Conservation (phyloP, 2,888 invertebrate species). For the Nezara viridula region DNA sequence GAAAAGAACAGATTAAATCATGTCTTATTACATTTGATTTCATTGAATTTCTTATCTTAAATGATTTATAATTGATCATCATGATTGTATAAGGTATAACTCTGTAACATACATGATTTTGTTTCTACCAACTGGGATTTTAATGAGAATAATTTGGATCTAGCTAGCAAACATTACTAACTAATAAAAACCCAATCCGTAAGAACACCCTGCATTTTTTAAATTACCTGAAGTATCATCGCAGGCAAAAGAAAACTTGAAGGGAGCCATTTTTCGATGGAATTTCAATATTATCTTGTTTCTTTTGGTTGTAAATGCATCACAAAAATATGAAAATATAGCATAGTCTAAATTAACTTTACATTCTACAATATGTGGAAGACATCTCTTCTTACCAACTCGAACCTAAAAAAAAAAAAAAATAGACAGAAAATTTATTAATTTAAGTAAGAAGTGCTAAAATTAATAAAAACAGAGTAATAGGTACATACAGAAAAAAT, state of each 20-base stretch:
- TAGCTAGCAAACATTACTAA: too few species aligned
- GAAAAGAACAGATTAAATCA: too few species aligned
- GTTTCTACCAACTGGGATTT: too few species aligned
- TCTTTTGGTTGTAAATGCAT: constrained; percentile 72
- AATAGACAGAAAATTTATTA: constrained; percentile 62
- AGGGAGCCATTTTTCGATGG: constrained; percentile 82
- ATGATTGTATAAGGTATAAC: too few species aligned
- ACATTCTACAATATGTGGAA: constrained; percentile 71
- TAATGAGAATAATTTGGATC: too few species aligned
- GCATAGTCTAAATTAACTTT: constrained; percentile 72
- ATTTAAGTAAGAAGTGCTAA: too few species aligned
- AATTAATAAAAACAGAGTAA: too few species aligned
- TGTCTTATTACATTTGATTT: too few species aligned
- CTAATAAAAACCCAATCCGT: too few species aligned
- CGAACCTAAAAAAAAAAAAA: constrained; percentile 67
- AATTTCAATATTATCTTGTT: constrained; percentile 72
- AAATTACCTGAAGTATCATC: constrained; percentile 28
- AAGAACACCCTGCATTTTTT: too few species aligned
- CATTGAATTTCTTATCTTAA: too few species aligned
- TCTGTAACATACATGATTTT: too few species aligned
- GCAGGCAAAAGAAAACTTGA: constrained; percentile 78
- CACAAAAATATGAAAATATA: constrained; percentile 73
- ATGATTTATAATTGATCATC: not conserved
- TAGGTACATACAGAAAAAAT: constrained; percentile 66
- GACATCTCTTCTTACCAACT: constrained; percentile 68